phyloP scores from a whole-genome alignment of 2,888 invertebrate genomes.

The Polyommatus iphigenia region DNA sequence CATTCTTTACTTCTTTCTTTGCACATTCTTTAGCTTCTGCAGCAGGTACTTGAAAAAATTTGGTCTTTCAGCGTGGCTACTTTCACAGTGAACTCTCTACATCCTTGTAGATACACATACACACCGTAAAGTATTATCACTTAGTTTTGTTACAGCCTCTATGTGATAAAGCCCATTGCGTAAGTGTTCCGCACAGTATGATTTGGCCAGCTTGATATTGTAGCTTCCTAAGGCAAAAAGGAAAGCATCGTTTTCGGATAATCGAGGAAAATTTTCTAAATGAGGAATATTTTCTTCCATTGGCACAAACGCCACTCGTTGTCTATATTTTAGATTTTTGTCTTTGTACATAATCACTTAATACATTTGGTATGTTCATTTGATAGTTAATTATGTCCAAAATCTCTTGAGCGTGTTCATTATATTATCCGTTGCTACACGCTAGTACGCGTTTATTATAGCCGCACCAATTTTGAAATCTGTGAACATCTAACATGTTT shows the following conservation, averaged over 20 bases:
- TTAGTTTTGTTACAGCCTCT: not conserved
- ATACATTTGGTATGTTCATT: not conserved
- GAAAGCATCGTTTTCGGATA: no score
- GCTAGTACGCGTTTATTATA: not conserved
- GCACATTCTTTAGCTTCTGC: no score
- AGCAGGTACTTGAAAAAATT: no score
- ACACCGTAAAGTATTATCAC: not conserved
- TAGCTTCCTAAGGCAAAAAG: no score
- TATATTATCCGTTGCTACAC: constrained; percentile 10
- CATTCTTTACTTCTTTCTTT: no score
- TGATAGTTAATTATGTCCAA: not conserved
- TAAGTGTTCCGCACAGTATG: constrained; percentile 6
- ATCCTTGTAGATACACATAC: no score
- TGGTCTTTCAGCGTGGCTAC: no score
- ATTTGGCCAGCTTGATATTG: constrained; percentile 3
- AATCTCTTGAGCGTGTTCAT: constrained; percentile 2
- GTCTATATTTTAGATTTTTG: not conserved
- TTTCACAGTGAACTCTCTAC: no score
- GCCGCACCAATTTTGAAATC: constrained; percentile 19
- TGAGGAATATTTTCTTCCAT: constrained; percentile 31
- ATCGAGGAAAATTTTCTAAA: no score
- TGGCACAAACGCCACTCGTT: not conserved
- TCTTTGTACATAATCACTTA: not conserved
- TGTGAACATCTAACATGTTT: not conserved
- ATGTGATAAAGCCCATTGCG: constrained; percentile 6